Evolutionary conservation across 2,113 vertebrate genomes (phyloP).

Genomic region (Picathartes gymnocephalus): DNA sequence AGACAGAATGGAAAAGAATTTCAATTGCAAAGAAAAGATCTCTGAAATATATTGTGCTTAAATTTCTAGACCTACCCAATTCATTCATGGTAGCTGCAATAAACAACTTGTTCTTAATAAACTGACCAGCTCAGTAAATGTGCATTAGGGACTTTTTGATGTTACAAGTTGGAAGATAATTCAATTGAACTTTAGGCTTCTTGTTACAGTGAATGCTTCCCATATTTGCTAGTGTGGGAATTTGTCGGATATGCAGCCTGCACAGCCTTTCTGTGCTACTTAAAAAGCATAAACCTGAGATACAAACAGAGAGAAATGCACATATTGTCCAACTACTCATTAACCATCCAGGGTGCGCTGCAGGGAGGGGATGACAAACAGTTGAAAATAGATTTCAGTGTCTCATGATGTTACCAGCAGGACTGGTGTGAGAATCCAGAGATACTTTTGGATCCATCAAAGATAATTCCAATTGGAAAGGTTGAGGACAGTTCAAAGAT

Average conservation of each 20-base stretch:
- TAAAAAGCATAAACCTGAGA: not conserved
- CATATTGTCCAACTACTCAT: not conserved
- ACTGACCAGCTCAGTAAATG: not conserved
- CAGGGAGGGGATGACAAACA: not conserved
- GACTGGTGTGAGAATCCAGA: conserved; percentile 34
- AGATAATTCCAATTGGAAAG: conserved; percentile 13
- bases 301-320: not conserved
- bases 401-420: not conserved
- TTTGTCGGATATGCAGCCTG: not conserved
- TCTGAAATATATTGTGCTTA: not conserved
- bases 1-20: not conserved
- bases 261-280: not conserved
- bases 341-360: not conserved
- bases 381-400: conserved; percentile 11
- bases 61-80: not conserved
- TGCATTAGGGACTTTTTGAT: not conserved
- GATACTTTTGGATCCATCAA: conserved; percentile 42
- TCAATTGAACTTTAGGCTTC: not conserved
- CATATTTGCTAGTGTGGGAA: not conserved
- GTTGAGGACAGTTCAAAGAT: conserved; percentile 36
- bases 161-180: not conserved
- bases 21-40: not conserved
- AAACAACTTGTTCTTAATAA: conserved; percentile 17
- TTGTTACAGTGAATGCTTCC: not conserved
- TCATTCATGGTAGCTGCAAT: not conserved